These are phyloP conservation scores for Cyanoliseus patagonus DNA, from an alignment of 2,113 vertebrate species.

Conservation along the genomic window DNA sequence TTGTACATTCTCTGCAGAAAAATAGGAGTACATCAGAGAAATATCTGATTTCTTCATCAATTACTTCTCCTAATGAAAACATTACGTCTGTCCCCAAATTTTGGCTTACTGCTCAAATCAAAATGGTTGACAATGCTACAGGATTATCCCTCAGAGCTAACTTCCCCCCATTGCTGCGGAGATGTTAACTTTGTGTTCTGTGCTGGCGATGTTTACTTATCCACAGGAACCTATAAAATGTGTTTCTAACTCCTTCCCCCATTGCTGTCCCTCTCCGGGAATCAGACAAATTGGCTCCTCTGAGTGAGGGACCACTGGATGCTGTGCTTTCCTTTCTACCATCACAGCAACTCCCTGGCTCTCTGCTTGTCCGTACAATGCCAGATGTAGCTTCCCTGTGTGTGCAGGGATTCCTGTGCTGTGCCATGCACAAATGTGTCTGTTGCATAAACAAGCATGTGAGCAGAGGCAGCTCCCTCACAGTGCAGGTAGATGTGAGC, in stretches of 20 bases:
- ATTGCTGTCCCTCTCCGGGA: neutral
- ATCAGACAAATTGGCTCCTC: neutral
- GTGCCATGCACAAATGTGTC: accelerated
- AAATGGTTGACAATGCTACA: neutral
- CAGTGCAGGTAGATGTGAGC: neutral
- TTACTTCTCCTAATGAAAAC: conserved; percentile 31
- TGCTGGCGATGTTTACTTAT: neutral
- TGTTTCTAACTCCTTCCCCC: neutral
- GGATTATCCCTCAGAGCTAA: neutral
- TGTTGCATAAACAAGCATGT: accelerated
- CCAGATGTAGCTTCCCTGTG: neutral
- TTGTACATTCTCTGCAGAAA: conserved; percentile 46
- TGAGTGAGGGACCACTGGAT: neutral
- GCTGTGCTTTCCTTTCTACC: neutral
- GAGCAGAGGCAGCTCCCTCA: accelerated
- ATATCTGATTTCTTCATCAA: conserved; percentile 43
- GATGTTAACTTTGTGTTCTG: neutral
- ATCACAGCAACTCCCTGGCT: neutral
- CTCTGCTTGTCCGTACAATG: neutral
- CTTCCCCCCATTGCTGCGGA: neutral
- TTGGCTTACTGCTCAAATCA: neutral
- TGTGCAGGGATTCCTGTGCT: neutral
- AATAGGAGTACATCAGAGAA: conserved; percentile 40
- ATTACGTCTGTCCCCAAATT: neutral
- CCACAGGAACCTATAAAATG: neutral